A percentile compares a stretch with the other conserved stretches of the same genome.
Conservation (phyloP, 1,140 invertebrate genomes). For the Sycobia sp. region DNA sequence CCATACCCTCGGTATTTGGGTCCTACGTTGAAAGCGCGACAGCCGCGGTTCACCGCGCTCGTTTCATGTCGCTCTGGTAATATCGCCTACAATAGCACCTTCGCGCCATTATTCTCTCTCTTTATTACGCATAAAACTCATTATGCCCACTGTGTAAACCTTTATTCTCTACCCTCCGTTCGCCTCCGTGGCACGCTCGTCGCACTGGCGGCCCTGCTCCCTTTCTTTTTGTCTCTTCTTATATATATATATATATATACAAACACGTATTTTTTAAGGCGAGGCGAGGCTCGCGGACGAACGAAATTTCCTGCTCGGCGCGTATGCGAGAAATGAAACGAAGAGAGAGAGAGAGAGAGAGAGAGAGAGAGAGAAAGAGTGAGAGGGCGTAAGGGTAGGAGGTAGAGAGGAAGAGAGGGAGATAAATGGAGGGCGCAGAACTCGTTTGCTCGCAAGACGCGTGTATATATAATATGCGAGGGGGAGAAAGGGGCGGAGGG, state of each 20-base stretch:
- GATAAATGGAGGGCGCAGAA: not conserved
- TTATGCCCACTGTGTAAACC: no score
- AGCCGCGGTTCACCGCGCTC: no score
- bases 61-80: no score
- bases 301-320: conserved; percentile 1
- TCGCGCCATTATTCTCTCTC: no score
- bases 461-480: not conserved
- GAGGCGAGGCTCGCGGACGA: not conserved
- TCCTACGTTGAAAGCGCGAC: no score
- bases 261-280: not conserved
- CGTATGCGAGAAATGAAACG: no score
- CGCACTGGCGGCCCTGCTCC: not conserved
- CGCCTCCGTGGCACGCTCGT: not conserved
- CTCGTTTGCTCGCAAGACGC: conserved; percentile 15
- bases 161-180: no score
- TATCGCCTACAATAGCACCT: no score
- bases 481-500: not conserved
- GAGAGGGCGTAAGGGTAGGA: not conserved
- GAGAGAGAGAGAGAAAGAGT: conserved; percentile 1
- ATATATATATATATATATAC: no score
- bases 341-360: no score
- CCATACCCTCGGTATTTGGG: no score
- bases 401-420: not conserved
- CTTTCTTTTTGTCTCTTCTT: conserved; percentile 3
- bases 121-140: no score